Base-by-base conservation (phyloP, 2,113 vertebrate genomes). In the Aspiorhynchus laticeps region DNA sequence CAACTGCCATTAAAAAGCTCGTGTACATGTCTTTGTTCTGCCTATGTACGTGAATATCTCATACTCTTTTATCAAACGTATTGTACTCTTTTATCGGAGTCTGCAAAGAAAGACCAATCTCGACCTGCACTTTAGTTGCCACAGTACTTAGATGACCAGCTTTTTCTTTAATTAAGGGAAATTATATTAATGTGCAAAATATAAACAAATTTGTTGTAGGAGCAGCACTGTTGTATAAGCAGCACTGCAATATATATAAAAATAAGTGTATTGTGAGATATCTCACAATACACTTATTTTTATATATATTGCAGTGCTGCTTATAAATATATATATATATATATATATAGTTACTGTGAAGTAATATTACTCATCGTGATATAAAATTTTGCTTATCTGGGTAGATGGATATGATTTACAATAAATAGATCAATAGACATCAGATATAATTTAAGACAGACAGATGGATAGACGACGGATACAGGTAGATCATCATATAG, bases 11-110 rank as follows among this genome's bases (percentile, higher is more conserved):
- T 2, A 80, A 71, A 71, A 86, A 46, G 74, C n/a, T 46, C 61
- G 31, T 21, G 63, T 41, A 15, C 46, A 31, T 46, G 36, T 75
- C 11, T 63, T 28, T 63, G 79, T 81, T 59, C 5, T 19, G 26
- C 75, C 43, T 76, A 53, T 51, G 51, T 83, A 43, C 76, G 79
- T 61, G 79, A 84, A 73, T 36, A 7, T 33, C 15, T 51, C 26
- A 36, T 48, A 53, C 6, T 65, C 56, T 67, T n/a, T 21, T 15
- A 67, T 67, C 63, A n/a, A 73, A 73, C 9, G 15, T 31, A 21
- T 46, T 28, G 65, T 56, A 48, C 5, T 46, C 38, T 75, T 43
- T 75, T 15, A 75, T 46, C 5, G 0, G 48, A 53, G 28, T 33
- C 76, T 53, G 2, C 46, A 53, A 31, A 21, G 28, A 17, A 7